A percentile compares a stretch with the other conserved stretches of the same genome.
phyloP scores from a whole-genome alignment of 2,113 vertebrate genomes.

The Tichodroma muraria region DNA sequence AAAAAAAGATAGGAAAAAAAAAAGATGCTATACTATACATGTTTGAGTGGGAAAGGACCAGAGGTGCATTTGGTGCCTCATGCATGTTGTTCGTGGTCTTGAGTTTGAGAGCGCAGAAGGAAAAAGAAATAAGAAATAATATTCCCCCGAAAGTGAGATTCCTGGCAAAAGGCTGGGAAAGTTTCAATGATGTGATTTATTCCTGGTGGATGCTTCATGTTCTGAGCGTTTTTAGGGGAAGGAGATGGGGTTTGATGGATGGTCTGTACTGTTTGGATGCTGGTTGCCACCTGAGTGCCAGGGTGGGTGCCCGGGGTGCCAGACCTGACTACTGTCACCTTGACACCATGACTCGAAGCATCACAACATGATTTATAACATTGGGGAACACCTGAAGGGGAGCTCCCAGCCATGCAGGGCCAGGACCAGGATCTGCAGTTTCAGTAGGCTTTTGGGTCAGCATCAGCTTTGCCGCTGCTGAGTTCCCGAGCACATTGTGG shows the following conservation, averaged over 20 bases:
- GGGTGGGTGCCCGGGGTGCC: neutral
- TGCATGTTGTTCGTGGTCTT: neutral
- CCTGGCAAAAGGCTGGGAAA: neutral
- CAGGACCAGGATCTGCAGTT: neutral
- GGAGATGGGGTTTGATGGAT: neutral
- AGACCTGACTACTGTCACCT: neutral
- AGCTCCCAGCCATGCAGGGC: fast-evolving
- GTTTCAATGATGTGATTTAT: neutral
- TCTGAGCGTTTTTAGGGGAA: neutral
- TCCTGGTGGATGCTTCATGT: neutral
- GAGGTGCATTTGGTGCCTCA: neutral
- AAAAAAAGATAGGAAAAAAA: neutral
- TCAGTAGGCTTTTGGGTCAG: neutral
- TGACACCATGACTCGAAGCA: fast-evolving
- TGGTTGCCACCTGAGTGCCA: neutral
- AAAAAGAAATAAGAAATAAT: neutral
- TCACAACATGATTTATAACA: fast-evolving
- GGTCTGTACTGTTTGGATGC: neutral
- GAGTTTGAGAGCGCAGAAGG: neutral
- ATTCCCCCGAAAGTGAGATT: neutral
- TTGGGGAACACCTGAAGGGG: neutral
- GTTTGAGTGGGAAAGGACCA: neutral
- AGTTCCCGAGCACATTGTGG: fast-evolving
- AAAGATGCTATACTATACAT: neutral
- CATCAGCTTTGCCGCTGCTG: neutral